Conservation (phyloP, 2,888 invertebrate species). For the Xylocampa areola region DNA sequence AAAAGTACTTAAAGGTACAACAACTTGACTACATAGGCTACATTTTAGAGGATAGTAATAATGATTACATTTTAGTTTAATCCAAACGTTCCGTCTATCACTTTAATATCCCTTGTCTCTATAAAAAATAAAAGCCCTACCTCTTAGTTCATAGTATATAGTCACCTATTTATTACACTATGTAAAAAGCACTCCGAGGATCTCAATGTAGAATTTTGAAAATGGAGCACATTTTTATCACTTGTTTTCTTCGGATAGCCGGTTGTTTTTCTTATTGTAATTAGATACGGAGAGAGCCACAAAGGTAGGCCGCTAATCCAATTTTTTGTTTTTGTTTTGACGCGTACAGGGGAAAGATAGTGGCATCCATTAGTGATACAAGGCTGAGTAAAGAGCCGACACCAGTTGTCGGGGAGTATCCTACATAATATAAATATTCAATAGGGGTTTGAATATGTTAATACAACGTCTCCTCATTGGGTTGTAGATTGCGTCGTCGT, state of each 20-base stretch:
- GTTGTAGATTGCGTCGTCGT: slow-evolving; percentile 89
- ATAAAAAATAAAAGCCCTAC: slow-evolving; percentile 32
- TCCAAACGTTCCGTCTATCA: slow-evolving; percentile 21
- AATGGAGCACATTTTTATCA: slow-evolving; percentile 54
- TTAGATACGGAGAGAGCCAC: slow-evolving; percentile 59
- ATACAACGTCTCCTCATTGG: slow-evolving; percentile 87
- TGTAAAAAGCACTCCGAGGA: slow-evolving; percentile 42
- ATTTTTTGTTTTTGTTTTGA: slow-evolving; percentile 79
- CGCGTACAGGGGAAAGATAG: slow-evolving; percentile 78
- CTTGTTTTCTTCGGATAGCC: slow-evolving; percentile 50
- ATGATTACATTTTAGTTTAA: slow-evolving; percentile 18
- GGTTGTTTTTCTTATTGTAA: slow-evolving; percentile 62
- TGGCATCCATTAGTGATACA: slow-evolving; percentile 83
- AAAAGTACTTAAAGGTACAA: too few species aligned
- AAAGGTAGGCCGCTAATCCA: slow-evolving; percentile 70
- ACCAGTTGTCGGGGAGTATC: slow-evolving; percentile 61
- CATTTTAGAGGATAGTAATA: too few species aligned
- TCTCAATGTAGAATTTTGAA: slow-evolving; percentile 36
- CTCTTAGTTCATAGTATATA: slow-evolving; percentile 37
- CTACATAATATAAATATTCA: slow-evolving; percentile 87
- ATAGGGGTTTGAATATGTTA: slow-evolving; percentile 88
- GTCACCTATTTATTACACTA: slow-evolving; percentile 41
- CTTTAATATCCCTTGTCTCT: slow-evolving; percentile 28
- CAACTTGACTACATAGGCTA: too few species aligned
- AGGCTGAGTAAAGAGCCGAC: slow-evolving; percentile 74